Evolutionary conservation across 2,888 invertebrate species (phyloP).

Genomic region (Gortyna flavago): DNA sequence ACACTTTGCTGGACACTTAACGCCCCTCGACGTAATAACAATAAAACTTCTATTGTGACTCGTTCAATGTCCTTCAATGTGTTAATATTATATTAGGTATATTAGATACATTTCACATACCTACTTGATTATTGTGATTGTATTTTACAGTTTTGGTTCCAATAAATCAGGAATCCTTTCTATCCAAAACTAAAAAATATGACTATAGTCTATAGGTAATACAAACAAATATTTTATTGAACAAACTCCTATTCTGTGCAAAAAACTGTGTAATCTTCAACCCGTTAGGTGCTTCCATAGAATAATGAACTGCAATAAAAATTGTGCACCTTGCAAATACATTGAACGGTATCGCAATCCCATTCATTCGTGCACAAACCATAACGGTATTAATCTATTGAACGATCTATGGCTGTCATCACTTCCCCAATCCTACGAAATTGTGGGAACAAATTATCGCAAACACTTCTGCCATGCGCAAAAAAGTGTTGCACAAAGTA

Average conservation of each 20-base stretch:
- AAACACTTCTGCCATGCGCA: conserved; percentile 84
- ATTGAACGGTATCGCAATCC: conserved; percentile 60
- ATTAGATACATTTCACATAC: no score
- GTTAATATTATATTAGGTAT: no score
- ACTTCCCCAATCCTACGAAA: conserved; percentile 83
- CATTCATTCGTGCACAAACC: conserved; percentile 62
- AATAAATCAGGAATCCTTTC: not conserved
- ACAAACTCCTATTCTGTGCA: not conserved
- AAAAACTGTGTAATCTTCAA: conserved; percentile 36
- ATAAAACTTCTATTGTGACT: no score
- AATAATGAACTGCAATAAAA: conserved; percentile 46
- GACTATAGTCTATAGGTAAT: no score
- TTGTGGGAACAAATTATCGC: conserved; percentile 90
- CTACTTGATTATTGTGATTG: not conserved
- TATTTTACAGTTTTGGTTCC: not conserved
- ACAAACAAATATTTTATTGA: not conserved
- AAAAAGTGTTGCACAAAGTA: conserved; percentile 86
- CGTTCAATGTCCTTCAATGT: no score
- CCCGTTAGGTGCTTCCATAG: conserved; percentile 56
- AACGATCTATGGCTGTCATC: conserved; percentile 86
- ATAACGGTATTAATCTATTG: conserved; percentile 82
- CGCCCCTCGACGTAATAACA: no score
- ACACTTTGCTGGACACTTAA: no score
- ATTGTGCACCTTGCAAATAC: conserved; percentile 66
- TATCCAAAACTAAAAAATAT: no score